These are phyloP conservation scores for Eciton burchellii DNA, from an alignment of 1,140 invertebrate genomes.

Conservation along the genomic window DNA sequence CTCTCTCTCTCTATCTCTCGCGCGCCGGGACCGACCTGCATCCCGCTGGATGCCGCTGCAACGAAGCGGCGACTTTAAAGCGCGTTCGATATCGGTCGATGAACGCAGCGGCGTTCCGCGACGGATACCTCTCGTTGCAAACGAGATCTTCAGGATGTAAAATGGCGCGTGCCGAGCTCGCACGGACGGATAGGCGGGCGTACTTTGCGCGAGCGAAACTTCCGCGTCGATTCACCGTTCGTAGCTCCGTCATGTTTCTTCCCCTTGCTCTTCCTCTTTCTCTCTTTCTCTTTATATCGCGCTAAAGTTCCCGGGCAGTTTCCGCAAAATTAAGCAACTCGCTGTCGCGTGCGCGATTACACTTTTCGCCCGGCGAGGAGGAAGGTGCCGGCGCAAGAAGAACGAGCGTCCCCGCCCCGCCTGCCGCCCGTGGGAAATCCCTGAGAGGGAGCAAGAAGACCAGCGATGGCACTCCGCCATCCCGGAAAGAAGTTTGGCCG, in stretches of 20 bases:
- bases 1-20: too few species aligned
- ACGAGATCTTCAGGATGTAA: conserved; percentile 42
- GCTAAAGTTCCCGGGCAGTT: background rate
- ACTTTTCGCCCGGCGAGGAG: conserved; percentile 28
- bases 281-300: background rate
- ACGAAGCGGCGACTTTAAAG: background rate
- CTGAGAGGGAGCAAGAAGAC: conserved; percentile 18
- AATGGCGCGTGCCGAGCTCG: conserved; percentile 11
- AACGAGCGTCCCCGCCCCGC: too few species aligned
- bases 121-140: conserved; percentile 35
- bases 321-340: conserved; percentile 47
- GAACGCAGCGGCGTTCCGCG: background rate
- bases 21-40: conserved; percentile 41
- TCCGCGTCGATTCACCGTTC: conserved; percentile 42
- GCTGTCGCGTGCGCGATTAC: conserved; percentile 44
- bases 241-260: background rate
- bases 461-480: conserved; percentile 48
- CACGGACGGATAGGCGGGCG: conserved; percentile 12
- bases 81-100: background rate
- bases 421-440: background rate
- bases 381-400: conserved; percentile 18
- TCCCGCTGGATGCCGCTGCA: background rate
- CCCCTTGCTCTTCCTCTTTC: background rate
- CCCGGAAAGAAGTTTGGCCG: conserved; percentile 45
- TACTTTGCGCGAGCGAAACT: conserved; percentile 36